phyloP scores from a whole-genome alignment of 2,888 invertebrate species.

The Amblyjoppa fuscipennis region DNA sequence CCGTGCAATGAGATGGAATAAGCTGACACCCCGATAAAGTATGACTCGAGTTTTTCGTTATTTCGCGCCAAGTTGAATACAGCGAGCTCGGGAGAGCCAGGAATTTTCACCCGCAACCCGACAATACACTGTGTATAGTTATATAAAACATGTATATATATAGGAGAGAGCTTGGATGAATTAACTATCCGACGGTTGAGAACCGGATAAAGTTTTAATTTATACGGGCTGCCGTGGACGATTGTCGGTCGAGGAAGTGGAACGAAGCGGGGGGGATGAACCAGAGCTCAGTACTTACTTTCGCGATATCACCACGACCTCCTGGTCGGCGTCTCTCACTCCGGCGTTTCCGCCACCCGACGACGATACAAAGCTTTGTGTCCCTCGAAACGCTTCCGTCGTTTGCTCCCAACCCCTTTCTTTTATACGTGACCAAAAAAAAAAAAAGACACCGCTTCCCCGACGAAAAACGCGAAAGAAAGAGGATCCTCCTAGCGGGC shows the following conservation, averaged over 20 bases:
- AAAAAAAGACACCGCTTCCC: conserved; percentile 15
- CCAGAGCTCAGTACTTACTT: conserved; percentile 53
- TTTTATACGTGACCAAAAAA: conserved; percentile 61
- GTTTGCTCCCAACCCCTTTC: conserved; percentile 58
- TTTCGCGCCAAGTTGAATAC: conserved; percentile 48
- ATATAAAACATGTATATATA: conserved; percentile 2
- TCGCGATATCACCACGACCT: conserved; percentile 63
- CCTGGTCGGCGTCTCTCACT: conserved; percentile 53
- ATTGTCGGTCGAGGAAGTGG: conserved; percentile 47
- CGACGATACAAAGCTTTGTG: conserved; percentile 67
- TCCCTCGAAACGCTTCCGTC: conserved; percentile 71
- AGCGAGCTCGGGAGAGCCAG: conserved; percentile 48
- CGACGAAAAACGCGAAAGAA: conserved; percentile 54
- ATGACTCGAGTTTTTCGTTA: conserved; percentile 63
- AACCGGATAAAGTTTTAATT: conserved; percentile 77
- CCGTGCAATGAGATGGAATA: conserved; percentile 33
- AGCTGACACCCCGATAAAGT: conserved; percentile 57
- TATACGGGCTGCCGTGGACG: conserved; percentile 72
- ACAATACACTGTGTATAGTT: conserved; percentile 40
- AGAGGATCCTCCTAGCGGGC: conserved; percentile 54
- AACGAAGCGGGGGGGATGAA: conserved; percentile 32
- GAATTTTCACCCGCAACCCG: conserved; percentile 53
- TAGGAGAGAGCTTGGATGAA: conserved; percentile 74
- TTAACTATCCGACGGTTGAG: conserved; percentile 77
- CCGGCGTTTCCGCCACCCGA: conserved; percentile 39